These are phyloP conservation scores for Nicator chloris DNA, from an alignment of 2,113 vertebrate species.

Conservation along the genomic window DNA sequence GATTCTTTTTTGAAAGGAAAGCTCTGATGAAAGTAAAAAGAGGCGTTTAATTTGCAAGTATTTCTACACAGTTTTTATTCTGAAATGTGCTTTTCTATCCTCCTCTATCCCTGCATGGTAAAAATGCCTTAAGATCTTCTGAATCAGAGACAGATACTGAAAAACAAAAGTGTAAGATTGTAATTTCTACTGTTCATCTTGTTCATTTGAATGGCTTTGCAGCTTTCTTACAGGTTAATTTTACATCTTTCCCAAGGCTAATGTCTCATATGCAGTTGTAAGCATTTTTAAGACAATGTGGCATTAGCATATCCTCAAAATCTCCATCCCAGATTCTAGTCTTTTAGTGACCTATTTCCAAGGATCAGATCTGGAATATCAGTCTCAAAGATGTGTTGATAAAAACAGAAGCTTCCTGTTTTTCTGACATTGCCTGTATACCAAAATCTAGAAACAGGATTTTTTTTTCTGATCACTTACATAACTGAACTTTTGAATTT, in stretches of 20 bases:
- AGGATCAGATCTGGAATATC: not conserved
- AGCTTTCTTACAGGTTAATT: not conserved
- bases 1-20: constrained; percentile 31
- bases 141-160: not conserved
- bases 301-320: not conserved
- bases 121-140: constrained; percentile 8
- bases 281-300: not conserved
- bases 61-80: constrained; percentile 41
- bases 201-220: not conserved
- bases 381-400: not conserved
- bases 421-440: not conserved
- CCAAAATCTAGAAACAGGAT: not conserved
- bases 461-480: not conserved
- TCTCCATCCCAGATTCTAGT: not conserved
- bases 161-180: not conserved
- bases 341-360: not conserved
- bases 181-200: not conserved
- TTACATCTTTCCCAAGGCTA: not conserved
- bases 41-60: constrained; percentile 44
- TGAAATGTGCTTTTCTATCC: not conserved
- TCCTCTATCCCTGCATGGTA: not conserved
- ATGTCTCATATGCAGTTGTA: not conserved
- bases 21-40: constrained; percentile 39
- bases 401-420: not conserved
- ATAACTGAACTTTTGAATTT: not conserved